Evolutionary conservation across 1,140 invertebrate genomes (phyloP).

Genomic region (Oscheius sp.): DNA sequence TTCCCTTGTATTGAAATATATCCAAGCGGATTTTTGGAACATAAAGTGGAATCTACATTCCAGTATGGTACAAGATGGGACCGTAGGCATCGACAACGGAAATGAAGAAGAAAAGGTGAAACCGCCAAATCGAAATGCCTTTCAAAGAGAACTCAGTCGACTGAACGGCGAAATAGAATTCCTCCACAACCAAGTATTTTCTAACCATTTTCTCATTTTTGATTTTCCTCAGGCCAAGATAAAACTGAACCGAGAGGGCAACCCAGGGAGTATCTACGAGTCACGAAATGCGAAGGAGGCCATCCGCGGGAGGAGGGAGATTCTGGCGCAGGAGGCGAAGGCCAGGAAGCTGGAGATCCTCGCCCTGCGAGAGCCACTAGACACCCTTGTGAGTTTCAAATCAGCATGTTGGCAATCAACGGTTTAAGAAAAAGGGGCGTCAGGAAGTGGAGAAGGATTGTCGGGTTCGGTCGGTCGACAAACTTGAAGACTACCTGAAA

Average conservation of each 20-base stretch:
- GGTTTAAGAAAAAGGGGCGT: slow-evolving; percentile 10
- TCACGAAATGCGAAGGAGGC: not conserved
- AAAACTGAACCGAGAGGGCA: slow-evolving; percentile 12
- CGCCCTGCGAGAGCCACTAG: not conserved
- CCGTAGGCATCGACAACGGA: not conserved
- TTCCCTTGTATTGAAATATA: no score
- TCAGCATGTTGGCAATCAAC: not conserved
- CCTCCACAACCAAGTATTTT: slow-evolving; percentile 2
- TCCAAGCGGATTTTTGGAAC: no score
- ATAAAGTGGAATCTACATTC: no score
- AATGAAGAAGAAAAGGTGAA: not conserved
- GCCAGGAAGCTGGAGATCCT: not conserved
- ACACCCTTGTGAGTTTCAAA: not conserved
- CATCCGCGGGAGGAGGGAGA: not conserved
- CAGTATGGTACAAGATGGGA: slow-evolving; percentile 12
- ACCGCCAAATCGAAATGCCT: slow-evolving; percentile 11
- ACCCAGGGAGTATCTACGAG: not conserved
- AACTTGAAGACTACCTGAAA: not conserved
- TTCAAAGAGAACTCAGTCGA: slow-evolving; percentile 3
- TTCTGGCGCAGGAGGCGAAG: not conserved
- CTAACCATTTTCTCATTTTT: not conserved
- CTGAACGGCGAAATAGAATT: slow-evolving; percentile 3
- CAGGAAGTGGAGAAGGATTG: slow-evolving; percentile 19
- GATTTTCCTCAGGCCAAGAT: not conserved
- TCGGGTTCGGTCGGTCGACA: not conserved